phyloP scores from a whole-genome alignment of 2,113 vertebrate species.

The Limnothrissa miodon region DNA sequence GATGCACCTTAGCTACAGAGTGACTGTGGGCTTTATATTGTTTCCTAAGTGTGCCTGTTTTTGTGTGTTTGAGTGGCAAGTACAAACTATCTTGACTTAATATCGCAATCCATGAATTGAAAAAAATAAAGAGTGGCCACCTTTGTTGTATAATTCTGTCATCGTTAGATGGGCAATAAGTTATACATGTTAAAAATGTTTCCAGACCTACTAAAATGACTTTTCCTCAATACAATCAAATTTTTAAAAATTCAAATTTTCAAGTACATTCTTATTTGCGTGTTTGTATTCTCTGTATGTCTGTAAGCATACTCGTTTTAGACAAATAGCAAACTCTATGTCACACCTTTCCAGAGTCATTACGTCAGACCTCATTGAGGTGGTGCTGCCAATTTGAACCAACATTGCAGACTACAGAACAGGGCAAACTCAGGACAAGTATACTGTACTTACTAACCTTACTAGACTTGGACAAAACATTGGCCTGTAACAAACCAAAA shows the following conservation, averaged over 20 bases:
- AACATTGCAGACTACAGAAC: not conserved
- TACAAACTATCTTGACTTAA: not conserved
- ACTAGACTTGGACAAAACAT: not conserved
- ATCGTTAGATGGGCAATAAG: not conserved
- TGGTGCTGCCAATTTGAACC: not conserved
- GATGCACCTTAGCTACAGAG: not conserved
- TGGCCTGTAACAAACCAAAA: not conserved
- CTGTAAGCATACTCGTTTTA: not conserved
- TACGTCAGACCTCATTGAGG: not conserved
- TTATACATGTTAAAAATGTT: not conserved
- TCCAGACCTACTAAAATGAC: not conserved
- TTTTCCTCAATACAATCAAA: not conserved
- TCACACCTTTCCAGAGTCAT: not conserved
- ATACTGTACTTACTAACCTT: not conserved
- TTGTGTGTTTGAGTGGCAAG: not conserved
- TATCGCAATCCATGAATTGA: not conserved
- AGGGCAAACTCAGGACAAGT: slow-evolving; percentile 21
- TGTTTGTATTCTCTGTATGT: not conserved
- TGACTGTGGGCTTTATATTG: not conserved
- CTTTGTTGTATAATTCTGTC: not conserved
- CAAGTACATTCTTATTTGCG: not conserved
- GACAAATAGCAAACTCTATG: not conserved
- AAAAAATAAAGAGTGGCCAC: not conserved
- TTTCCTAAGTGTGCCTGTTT: not conserved
- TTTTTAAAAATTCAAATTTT: not conserved